These are phyloP conservation scores for Hylaeus anthracinus DNA, from an alignment of 1,140 invertebrate species.

Conservation along the genomic window DNA sequence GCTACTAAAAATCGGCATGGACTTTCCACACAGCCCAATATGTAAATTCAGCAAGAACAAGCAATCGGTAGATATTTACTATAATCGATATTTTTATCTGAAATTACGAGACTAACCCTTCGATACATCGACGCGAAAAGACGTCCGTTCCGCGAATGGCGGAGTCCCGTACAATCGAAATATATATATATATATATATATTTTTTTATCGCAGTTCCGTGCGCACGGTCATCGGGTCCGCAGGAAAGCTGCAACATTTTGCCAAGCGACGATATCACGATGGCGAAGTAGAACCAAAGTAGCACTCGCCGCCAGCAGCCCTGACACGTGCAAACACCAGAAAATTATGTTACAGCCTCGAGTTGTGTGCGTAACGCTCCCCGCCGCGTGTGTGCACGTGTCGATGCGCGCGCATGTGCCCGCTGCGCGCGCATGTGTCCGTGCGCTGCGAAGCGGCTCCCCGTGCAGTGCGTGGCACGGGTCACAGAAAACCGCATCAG, in stretches of 20 bases:
- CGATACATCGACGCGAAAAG: neutral
- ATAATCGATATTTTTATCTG: too few species aligned
- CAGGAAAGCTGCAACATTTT: constrained; percentile 18
- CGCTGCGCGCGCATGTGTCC: neutral
- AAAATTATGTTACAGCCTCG: constrained; percentile 45
- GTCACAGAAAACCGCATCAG: constrained; percentile 45
- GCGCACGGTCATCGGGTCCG: neutral
- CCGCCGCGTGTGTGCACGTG: neutral
- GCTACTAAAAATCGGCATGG: too few species aligned
- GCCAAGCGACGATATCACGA: neutral
- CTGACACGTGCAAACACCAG: constrained; percentile 45
- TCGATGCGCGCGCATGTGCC: neutral
- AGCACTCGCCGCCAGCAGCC: constrained; percentile 27
- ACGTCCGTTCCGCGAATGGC: neutral
- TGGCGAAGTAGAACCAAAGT: constrained; percentile 21
- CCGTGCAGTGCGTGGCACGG: neutral
- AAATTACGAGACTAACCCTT: too few species aligned
- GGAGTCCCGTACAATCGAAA: neutral
- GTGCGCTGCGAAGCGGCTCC: neutral
- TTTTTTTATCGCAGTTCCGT: constrained; percentile 10
- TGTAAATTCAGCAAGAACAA: too few species aligned
- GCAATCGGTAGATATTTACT: too few species aligned
- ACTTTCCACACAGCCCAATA: too few species aligned
- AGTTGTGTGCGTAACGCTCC: constrained; percentile 16
- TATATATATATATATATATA: too few species aligned